phyloP scores from a whole-genome alignment of 1,140 invertebrate species.

The Drosophila kepulauana region DNA sequence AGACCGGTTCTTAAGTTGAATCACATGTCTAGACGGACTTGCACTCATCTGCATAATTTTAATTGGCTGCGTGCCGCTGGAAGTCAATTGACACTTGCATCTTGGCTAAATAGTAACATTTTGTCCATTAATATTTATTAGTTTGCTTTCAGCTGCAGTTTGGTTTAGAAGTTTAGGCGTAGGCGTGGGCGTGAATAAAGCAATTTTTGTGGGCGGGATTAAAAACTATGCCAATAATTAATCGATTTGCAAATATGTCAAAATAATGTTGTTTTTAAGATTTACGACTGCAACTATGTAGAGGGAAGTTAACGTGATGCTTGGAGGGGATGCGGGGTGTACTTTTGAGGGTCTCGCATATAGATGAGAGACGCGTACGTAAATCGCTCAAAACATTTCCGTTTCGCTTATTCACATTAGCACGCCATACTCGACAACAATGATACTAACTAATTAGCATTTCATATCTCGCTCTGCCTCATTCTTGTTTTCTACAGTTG shows the following conservation, averaged over 20 bases:
- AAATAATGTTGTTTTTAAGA: conserved; percentile 51
- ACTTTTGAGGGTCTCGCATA: conserved; percentile 38
- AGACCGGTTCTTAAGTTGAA: conserved; percentile 61
- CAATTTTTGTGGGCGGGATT: conserved; percentile 30
- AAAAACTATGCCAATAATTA: conserved; percentile 71
- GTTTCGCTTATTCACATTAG: conserved; percentile 52
- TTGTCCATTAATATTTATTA: conserved; percentile 73
- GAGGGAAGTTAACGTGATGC: not conserved
- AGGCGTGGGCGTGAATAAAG: conserved; percentile 17
- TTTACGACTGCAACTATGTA: conserved; percentile 44
- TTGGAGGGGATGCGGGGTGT: not conserved
- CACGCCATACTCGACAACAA: conserved; percentile 62
- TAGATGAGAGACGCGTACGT: conserved; percentile 39
- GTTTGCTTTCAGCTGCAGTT: conserved; percentile 24
- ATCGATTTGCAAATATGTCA: conserved; percentile 52
- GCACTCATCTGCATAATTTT: conserved; percentile 73
- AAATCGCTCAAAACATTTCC: conserved; percentile 50
- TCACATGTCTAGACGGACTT: conserved; percentile 76
- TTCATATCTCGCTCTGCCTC: conserved; percentile 22
- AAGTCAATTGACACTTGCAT: conserved; percentile 39
- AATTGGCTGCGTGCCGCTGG: conserved; percentile 56
- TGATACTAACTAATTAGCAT: conserved; percentile 68
- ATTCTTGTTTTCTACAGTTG: conserved; percentile 35
- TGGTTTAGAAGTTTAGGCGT: not conserved
- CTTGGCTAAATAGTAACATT: conserved; percentile 56